Evolutionary conservation across 2,888 invertebrate species (phyloP).

Genomic region (Cybosia mesomella): DNA sequence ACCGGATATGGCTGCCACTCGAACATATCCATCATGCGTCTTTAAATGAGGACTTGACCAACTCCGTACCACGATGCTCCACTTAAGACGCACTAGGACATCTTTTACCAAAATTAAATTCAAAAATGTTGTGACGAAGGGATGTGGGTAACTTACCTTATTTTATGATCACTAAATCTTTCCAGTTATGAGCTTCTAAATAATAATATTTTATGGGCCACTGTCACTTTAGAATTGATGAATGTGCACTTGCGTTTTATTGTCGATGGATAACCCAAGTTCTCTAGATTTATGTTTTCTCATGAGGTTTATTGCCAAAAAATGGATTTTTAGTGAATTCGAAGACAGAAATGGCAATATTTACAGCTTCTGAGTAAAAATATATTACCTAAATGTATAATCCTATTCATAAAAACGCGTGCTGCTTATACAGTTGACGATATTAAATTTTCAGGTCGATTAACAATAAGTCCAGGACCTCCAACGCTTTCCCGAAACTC

Average conservation of each 20-base stretch:
- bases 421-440: background rate
- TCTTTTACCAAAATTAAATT: conserved; percentile 52
- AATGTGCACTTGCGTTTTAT: conserved; percentile 78
- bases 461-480: conserved; percentile 37
- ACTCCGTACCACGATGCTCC: conserved; percentile 55
- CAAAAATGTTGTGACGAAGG: conserved; percentile 60
- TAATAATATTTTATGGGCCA: conserved; percentile 83
- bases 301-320: conserved; percentile 79
- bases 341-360: conserved; percentile 37
- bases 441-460: background rate
- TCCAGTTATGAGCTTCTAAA: conserved; percentile 82
- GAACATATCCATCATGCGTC: conserved; percentile 78
- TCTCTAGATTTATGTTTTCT: conserved; percentile 74
- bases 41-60: conserved; percentile 74
- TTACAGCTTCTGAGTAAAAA: conserved; percentile 18
- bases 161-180: conserved; percentile 83
- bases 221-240: conserved; percentile 75
- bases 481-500: conserved; percentile 45
- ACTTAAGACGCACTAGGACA: conserved; percentile 64
- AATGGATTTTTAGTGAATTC: conserved; percentile 56
- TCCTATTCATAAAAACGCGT: background rate
- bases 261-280: conserved; percentile 68
- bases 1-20: conserved; percentile 84
- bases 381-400: background rate
- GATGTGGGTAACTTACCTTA: conserved; percentile 71